phyloP scores from a whole-genome alignment of 2,888 invertebrate species.

The Caenorhabditis afra region DNA sequence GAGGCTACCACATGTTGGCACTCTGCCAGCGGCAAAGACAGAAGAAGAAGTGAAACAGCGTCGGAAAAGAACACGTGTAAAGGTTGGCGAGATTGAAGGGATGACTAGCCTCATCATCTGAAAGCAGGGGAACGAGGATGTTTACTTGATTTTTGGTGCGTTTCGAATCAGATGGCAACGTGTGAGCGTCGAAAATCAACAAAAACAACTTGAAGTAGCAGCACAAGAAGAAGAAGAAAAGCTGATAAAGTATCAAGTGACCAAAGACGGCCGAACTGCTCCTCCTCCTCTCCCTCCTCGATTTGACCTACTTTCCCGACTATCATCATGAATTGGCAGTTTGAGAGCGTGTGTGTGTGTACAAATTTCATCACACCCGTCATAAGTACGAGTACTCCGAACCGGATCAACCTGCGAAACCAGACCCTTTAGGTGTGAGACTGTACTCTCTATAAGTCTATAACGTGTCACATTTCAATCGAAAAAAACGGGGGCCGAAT shows the following conservation, averaged over 20 bases:
- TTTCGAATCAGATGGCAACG: conserved; percentile 31
- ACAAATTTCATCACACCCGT: conserved; percentile 32
- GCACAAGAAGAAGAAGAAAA: neutral
- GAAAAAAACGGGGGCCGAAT: neutral
- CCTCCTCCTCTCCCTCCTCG: neutral
- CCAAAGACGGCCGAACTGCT: conserved; percentile 21
- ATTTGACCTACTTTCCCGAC: conserved; percentile 32
- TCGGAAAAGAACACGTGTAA: conserved; percentile 29
- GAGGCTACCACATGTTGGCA: conserved; percentile 45
- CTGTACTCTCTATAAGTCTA: conserved; percentile 7
- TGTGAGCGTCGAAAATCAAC: neutral
- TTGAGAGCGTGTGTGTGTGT: conserved; percentile 10
- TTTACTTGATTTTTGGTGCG: conserved; percentile 38
- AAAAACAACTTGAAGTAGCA: conserved; percentile 5
- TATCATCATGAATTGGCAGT: conserved; percentile 17
- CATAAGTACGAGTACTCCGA: conserved; percentile 18
- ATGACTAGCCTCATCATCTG: neutral
- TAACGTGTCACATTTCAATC: neutral
- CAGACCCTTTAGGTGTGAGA: conserved; percentile 27
- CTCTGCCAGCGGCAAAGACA: conserved; percentile 28
- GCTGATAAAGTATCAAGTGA: conserved; percentile 14
- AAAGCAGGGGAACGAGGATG: conserved; percentile 1
- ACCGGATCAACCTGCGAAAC: conserved; percentile 33
- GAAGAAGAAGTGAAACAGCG: conserved; percentile 1
- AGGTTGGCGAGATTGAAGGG: too few species aligned